These are phyloP conservation scores for Aphidoletes aphidimyza DNA, from an alignment of 2,888 invertebrate species.

Conservation along the genomic window DNA sequence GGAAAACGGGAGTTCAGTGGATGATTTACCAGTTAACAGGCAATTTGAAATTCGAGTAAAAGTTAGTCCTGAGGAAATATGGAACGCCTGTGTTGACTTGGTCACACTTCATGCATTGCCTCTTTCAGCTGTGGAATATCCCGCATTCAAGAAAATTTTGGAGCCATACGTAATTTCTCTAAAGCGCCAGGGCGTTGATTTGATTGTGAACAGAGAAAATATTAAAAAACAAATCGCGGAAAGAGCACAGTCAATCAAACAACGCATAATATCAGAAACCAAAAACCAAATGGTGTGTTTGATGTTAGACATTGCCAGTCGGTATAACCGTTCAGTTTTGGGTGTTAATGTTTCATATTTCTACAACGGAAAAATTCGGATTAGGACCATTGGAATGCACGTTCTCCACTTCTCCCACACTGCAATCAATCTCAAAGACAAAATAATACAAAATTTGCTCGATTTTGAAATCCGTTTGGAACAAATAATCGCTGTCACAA, in stretches of 20 bases:
- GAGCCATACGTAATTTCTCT: not conserved
- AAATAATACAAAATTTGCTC: not conserved
- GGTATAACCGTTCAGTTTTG: not conserved
- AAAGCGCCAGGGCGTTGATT: not conserved
- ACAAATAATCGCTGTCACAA: not conserved
- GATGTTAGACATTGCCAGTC: not conserved
- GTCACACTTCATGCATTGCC: not conserved
- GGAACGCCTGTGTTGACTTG: not conserved
- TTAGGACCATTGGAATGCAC: not conserved
- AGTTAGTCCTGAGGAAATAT: not conserved
- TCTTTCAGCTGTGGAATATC: not conserved
- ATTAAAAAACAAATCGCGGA: not conserved
- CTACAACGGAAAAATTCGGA: not conserved
- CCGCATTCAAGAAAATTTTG: not conserved
- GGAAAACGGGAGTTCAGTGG: too few relatives aligned
- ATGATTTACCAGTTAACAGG: too few relatives aligned
- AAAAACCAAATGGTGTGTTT: not conserved
- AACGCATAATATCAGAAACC: not conserved
- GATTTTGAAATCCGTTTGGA: not conserved
- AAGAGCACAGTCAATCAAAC: not conserved
- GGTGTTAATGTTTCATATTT: not conserved
- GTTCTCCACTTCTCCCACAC: not conserved
- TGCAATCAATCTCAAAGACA: not conserved
- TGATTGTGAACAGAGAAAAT: not conserved
- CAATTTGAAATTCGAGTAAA: slow-evolving; percentile 14